Conservation (phyloP, 2,113 vertebrate genomes). For the Halcyon senegalensis region DNA sequence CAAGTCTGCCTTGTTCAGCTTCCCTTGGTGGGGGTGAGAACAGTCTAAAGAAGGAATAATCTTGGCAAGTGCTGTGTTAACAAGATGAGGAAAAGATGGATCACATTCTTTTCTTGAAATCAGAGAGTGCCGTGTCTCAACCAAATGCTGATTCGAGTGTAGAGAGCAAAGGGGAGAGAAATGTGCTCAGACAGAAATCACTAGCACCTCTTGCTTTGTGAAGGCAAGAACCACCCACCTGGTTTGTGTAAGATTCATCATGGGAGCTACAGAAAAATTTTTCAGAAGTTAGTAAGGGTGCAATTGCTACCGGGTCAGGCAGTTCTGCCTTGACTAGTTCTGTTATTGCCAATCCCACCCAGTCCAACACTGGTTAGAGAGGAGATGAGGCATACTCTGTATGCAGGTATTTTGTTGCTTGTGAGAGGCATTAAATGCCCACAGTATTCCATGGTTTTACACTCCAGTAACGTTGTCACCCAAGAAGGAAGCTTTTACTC, state of each 20-base stretch:
- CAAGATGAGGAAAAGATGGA: background rate
- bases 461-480: background rate
- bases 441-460: background rate
- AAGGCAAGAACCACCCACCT: slow-evolving; percentile 30
- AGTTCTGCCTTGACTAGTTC: background rate
- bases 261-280: slow-evolving; percentile 46
- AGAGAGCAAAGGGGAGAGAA: background rate
- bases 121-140: background rate
- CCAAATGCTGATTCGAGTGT: background rate
- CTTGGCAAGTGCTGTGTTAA: slow-evolving; percentile 15
- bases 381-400: background rate
- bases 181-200: background rate
- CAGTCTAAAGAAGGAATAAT: slow-evolving; percentile 2
- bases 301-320: background rate
- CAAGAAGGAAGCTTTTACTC: background rate
- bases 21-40: background rate
- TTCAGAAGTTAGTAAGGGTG: background rate
- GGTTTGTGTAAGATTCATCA: background rate
- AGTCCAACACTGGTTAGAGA: background rate
- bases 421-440: background rate
- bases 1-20: background rate
- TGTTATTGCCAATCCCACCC: background rate
- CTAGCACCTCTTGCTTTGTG: background rate
- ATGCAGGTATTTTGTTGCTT: background rate
- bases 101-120: slow-evolving; percentile 1